Evolutionary conservation across 2,888 invertebrate genomes (phyloP), one percentile per base, ranked within the genome.

Genomic region (Eupithecia subfuscata): DNA sequence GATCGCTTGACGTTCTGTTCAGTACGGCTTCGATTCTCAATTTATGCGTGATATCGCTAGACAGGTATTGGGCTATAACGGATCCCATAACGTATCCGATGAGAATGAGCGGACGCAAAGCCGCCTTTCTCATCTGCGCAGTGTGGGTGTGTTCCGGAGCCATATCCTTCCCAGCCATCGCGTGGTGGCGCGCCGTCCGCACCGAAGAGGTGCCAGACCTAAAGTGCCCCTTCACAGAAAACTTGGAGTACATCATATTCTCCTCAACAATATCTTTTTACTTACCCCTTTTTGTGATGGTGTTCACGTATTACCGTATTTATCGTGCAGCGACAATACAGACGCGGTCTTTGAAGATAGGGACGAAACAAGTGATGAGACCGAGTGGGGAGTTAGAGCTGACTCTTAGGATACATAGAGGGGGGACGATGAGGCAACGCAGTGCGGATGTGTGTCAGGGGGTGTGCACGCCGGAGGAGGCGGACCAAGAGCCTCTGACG

Each of bases 181-280:
- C 97, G 7, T 98, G 98, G 98, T 98, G 98, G 98, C 95, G 98
- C n/a, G 97, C 97, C 0, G 98, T 98, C 0, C 95, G 98, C 52
- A 96, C 96, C 70, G 97, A 97, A 83, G 96, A 97, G 86, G 97
- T 98, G 83, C 97, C 98, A 12, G 96, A 96, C 82, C 97, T 96
- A 87, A 97, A 97, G 90, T 99, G 99, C 92, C 97, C 98, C 71
- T 99, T 99, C 91, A 99, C 99, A 80, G 99, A 99, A 91, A 98
- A 99, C 92, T 95, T 98, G 84, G 98, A 98, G 78, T 99, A 99
- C 91, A 96, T 99, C 81, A 97, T 99, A 89, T 99, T 99, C 95
- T 99, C 99, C 18, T 99, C 99, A 69, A 97, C 98, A 80, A 98
- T 99, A 87, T 99, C 99, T 30, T 99, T 99, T 94, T 99, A 99